Evolutionary conservation across 2,888 invertebrate species (phyloP).

Genomic region (Zaprionus bogoriensis): DNA sequence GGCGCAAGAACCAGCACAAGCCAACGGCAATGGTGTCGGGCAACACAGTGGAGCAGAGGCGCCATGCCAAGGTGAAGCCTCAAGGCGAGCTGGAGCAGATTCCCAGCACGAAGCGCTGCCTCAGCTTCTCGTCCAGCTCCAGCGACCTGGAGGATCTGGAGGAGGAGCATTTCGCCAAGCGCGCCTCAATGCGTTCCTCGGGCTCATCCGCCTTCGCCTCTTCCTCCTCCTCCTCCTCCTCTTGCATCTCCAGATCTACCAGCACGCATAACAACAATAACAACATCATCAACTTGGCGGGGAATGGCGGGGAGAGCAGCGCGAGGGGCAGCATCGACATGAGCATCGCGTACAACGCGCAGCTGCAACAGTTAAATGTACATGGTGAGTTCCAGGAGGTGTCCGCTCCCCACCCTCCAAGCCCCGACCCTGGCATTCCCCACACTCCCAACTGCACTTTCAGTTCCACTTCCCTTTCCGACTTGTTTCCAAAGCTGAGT

Average conservation of each 20-base stretch:
- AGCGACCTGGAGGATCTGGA: slow-evolving; percentile 83
- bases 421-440: neutral
- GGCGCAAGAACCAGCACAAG: slow-evolving; percentile 75
- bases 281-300: neutral
- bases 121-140: slow-evolving; percentile 85
- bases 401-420: neutral
- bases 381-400: slow-evolving; percentile 86
- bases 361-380: slow-evolving; percentile 86
- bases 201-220: slow-evolving; percentile 2
- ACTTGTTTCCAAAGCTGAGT: too few species aligned
- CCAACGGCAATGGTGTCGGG: neutral
- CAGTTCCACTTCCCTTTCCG: too few species aligned
- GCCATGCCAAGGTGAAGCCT: neutral
- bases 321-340: slow-evolving; percentile 86
- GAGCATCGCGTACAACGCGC: slow-evolving; percentile 84
- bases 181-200: slow-evolving; percentile 59
- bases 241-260: neutral
- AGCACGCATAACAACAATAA: neutral
- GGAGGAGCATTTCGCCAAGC: slow-evolving; percentile 82
- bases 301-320: slow-evolving; percentile 17
- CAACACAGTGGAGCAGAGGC: neutral
- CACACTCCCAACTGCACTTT: neutral
- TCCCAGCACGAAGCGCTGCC: slow-evolving; percentile 85
- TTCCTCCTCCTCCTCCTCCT: neutral
- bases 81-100: slow-evolving; percentile 72